A percentile compares a stretch with the other conserved stretches of the same genome.
phyloP scores from a whole-genome alignment of 2,888 invertebrate species.

The Liodrosophila aerea region DNA sequence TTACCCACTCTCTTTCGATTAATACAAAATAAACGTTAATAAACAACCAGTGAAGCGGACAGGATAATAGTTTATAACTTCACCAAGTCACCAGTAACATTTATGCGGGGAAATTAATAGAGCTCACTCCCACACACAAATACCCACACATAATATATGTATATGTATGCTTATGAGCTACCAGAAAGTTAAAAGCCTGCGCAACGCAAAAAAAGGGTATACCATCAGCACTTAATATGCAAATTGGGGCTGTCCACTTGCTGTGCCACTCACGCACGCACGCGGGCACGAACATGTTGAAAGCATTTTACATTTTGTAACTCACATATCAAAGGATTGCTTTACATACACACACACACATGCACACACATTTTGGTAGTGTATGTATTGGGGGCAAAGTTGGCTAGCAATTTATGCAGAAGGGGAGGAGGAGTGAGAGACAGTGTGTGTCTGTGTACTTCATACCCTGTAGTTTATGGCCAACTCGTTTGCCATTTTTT shows the following conservation, averaged over 20 bases:
- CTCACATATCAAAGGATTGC: constrained; percentile 34
- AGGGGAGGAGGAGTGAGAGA: background rate
- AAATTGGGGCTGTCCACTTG: constrained; percentile 49
- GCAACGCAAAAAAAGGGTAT: background rate
- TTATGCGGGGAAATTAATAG: no score
- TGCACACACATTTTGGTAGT: no score
- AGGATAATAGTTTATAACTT: no score
- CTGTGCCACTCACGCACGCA: constrained; percentile 10
- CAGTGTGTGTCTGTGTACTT: background rate
- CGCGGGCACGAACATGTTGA: background rate
- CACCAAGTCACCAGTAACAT: no score
- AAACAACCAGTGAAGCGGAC: no score
- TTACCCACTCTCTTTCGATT: no score
- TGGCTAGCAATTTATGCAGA: constrained; percentile 6
- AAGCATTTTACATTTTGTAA: constrained; percentile 45
- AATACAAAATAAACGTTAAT: no score
- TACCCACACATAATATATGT: no score
- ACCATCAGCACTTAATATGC: constrained; percentile 51
- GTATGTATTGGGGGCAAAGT: constrained; percentile 1
- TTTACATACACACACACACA: no score
- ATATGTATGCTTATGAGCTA: no score
- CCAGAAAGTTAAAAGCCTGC: no score
- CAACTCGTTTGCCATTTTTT: constrained; percentile 9
- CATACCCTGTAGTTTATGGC: constrained; percentile 31
- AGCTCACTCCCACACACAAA: no score